Evolutionary conservation across 92 coral and sea anemone species (phyloP), one percentile per base, ranked within the genome.

Genomic region (Ricordea florida): DNA sequence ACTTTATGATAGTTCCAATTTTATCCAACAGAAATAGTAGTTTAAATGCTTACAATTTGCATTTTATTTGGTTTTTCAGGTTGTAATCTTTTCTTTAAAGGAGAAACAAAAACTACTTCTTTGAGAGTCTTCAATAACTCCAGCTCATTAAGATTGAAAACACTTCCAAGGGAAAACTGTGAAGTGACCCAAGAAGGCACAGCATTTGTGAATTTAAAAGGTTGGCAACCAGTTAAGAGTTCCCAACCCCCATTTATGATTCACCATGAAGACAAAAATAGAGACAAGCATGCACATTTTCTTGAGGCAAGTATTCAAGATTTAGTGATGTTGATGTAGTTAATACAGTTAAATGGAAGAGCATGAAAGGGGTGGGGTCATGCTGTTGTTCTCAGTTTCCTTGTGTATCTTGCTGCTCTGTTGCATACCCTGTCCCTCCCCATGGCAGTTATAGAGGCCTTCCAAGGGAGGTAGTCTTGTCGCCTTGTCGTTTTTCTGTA

Each of bases 91-190:
- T 43, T 5, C 1, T 70, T 70, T 15, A 5, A 2, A 0, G 10
- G 13, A 40, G 77, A 53, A 56, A 40, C 0, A 15, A 3, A 1
- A 1, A 0, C 20, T 1, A 23, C 25, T 13, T 13, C 48, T 4
- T 55, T 70, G 5, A 37, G 10, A 55, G 53, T 70, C 38, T 70
- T 70, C 42, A 25, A 56, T 42, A 53, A 42, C 0, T 70, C 66
- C 18, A 70, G 66, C 9, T 55, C 62, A 41, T 0, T 55, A 10
- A 55, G 7, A 20, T 26, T 70, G 17, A 11, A 20, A 0, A 8
- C 56, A 16, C 18, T 40, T 0, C 44, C 31, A 30, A 10, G 10
- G 11, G 66, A 70, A 37, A 14, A 6, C 34, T 70, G 77, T 30
- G 0, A 0, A 0, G 30, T 44, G 1, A 53, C 25, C n/a, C n/a